Evolutionary conservation across 2,888 invertebrate species (phyloP).

Genomic region (Caenorhabditis macrosperma): DNA sequence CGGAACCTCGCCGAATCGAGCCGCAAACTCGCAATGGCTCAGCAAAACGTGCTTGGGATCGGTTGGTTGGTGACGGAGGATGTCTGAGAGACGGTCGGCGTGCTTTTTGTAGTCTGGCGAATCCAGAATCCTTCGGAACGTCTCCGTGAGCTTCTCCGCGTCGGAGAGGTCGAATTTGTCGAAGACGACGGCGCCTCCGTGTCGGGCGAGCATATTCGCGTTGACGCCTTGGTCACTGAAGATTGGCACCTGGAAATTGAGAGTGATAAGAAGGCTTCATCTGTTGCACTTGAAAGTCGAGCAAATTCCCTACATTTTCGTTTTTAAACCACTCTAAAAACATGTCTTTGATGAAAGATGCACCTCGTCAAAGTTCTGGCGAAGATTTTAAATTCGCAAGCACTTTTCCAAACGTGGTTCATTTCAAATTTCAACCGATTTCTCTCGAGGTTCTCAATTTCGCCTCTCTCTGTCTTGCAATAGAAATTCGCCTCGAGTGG

Average conservation of each 20-base stretch:
- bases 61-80: slow-evolving; percentile 41
- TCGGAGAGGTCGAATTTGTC: slow-evolving; percentile 53
- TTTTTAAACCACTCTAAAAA: too few relatives aligned
- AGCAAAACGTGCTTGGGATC: slow-evolving; percentile 29
- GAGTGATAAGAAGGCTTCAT: background rate
- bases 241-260: slow-evolving; percentile 34
- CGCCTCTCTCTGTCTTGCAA: too few relatives aligned
- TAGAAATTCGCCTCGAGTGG: too few relatives aligned
- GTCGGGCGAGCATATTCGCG: slow-evolving; percentile 45
- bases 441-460: too few relatives aligned
- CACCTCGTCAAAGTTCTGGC: too few relatives aligned
- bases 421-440: too few relatives aligned
- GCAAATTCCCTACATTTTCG: too few relatives aligned
- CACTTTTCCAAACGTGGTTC: too few relatives aligned
- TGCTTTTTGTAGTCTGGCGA: slow-evolving; percentile 25
- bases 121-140: slow-evolving; percentile 34
- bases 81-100: slow-evolving; percentile 22
- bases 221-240: slow-evolving; percentile 48
- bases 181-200: slow-evolving; percentile 50
- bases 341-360: too few relatives aligned
- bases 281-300: too few relatives aligned
- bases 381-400: too few relatives aligned
- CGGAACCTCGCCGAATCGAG: slow-evolving; percentile 44
- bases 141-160: slow-evolving; percentile 25
- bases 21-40: slow-evolving; percentile 43